These are phyloP conservation scores for Ophiodon elongatus DNA, from an alignment of 2,113 vertebrate genomes.

Conservation along the genomic window DNA sequence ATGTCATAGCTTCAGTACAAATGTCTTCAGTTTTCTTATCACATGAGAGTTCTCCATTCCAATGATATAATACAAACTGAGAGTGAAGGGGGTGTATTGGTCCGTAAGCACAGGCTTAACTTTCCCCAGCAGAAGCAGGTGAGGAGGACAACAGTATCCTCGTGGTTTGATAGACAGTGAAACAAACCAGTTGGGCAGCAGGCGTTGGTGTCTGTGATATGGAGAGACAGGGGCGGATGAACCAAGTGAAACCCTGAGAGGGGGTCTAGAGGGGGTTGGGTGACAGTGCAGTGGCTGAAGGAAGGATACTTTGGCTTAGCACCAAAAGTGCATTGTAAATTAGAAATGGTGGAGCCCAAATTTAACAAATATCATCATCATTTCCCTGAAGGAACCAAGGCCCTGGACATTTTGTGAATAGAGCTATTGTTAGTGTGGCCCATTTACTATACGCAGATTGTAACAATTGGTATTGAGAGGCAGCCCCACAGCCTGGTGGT, in stretches of 20 bases:
- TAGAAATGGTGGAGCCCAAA: slow-evolving; percentile 34
- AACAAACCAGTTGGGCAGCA: slow-evolving; percentile 74
- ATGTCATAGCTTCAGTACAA: not conserved
- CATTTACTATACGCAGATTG: slow-evolving; percentile 35
- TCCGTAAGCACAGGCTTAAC: slow-evolving; percentile 12
- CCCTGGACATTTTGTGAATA: slow-evolving; percentile 44
- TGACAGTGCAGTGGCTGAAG: slow-evolving; percentile 7
- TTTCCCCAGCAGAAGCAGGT: slow-evolving; percentile 47
- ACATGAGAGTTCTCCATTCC: slow-evolving; percentile 20
- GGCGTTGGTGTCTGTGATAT: slow-evolving; percentile 52
- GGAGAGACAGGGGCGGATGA: slow-evolving; percentile 48
- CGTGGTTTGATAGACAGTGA: slow-evolving; percentile 63
- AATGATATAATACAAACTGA: not conserved
- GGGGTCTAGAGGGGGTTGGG: not conserved
- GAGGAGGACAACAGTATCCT: slow-evolving; percentile 55
- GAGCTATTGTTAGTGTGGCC: slow-evolving; percentile 45
- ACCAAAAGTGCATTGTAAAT: slow-evolving; percentile 50
- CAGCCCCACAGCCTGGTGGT: not conserved
- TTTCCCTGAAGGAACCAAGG: slow-evolving; percentile 33
- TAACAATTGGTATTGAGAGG: slow-evolving; percentile 28
- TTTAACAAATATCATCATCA: slow-evolving; percentile 60
- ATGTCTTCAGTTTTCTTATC: not conserved
- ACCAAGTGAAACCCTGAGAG: slow-evolving; percentile 30
- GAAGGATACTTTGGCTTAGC: slow-evolving; percentile 30
- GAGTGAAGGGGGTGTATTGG: not conserved